phyloP scores from a whole-genome alignment of 1,140 invertebrate genomes.

The Tetraneura akinire region DNA sequence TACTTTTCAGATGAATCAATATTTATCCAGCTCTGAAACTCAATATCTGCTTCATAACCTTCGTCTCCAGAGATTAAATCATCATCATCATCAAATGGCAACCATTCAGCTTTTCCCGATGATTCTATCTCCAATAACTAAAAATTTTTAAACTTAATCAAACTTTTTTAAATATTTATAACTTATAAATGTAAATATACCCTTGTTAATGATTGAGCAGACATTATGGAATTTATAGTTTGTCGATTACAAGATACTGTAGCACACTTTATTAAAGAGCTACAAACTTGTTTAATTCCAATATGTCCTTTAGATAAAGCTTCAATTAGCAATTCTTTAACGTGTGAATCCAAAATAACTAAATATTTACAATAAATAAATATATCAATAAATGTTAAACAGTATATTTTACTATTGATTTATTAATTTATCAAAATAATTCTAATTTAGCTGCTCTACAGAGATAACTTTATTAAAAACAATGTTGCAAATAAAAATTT shows the following conservation, averaged over 20 bases:
- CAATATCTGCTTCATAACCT: slow-evolving; percentile 66
- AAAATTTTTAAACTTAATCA: background rate
- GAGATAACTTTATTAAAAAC: too few species aligned
- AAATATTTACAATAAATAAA: background rate
- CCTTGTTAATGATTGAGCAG: slow-evolving; percentile 18
- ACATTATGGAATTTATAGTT: slow-evolving; percentile 5
- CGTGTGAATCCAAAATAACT: slow-evolving; percentile 43
- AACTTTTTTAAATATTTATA: background rate
- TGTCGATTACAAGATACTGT: slow-evolving; percentile 44
- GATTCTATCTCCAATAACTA: slow-evolving; percentile 46
- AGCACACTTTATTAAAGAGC: slow-evolving; percentile 46
- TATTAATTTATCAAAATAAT: too few species aligned
- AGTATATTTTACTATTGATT: slow-evolving; percentile 10
- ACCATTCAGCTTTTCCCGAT: slow-evolving; percentile 29
- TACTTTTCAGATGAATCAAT: slow-evolving; percentile 46
- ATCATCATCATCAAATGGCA: slow-evolving; percentile 51
- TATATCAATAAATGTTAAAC: too few species aligned
- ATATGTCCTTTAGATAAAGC: slow-evolving; percentile 49
- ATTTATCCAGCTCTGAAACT: slow-evolving; percentile 57
- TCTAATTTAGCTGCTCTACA: too few species aligned
- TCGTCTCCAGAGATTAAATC: slow-evolving; percentile 62
- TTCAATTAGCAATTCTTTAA: slow-evolving; percentile 51
- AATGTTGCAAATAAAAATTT: too few species aligned
- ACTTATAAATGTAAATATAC: background rate
- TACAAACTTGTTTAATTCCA: slow-evolving; percentile 52